A percentile compares a stretch with the other conserved stretches of the same genome.
These are phyloP conservation scores for Callospermophilus lateralis DNA, from an alignment of 2,113 vertebrate species.

Conservation along the genomic window DNA sequence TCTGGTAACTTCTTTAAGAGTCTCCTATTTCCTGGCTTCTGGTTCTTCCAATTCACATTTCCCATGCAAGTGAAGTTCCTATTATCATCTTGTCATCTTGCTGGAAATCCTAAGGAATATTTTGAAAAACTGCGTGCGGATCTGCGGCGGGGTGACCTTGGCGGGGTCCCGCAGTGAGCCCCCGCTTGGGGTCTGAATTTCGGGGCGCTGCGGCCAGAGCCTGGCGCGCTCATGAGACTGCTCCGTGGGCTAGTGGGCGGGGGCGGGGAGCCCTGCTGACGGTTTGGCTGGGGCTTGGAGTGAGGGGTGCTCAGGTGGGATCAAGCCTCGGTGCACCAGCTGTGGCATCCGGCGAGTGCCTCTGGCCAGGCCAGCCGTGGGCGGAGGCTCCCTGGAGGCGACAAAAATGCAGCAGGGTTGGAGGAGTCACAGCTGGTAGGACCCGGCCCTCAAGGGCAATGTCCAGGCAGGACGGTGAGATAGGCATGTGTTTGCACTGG, in stretches of 20 bases:
- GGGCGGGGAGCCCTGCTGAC: neutral
- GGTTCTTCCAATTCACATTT: neutral
- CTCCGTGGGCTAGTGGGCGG: neutral
- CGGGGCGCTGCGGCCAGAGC: neutral
- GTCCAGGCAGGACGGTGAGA: neutral
- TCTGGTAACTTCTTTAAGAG: neutral
- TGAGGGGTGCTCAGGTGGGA: neutral
- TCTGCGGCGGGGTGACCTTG: slow-evolving; percentile 61
- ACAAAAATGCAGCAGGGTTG: neutral
- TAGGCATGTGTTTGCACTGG: neutral
- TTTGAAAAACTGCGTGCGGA: neutral
- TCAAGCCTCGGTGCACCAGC: fast-evolving
- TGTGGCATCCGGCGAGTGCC: neutral
- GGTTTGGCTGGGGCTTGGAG: neutral
- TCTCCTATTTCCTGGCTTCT: neutral
- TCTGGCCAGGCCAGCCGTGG: neutral
- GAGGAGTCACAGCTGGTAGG: neutral
- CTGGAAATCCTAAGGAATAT: neutral
- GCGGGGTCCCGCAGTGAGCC: neutral
- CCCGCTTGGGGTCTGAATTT: neutral
- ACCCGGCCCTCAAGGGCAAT: neutral
- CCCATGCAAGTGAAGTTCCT: neutral
- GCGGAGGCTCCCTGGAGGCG: neutral
- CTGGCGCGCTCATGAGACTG: no score
- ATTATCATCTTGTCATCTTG: neutral